Evolutionary conservation across 2,888 invertebrate species (phyloP), one percentile per base, ranked within the genome.

Genomic region (Meteorus cinctellus): DNA sequence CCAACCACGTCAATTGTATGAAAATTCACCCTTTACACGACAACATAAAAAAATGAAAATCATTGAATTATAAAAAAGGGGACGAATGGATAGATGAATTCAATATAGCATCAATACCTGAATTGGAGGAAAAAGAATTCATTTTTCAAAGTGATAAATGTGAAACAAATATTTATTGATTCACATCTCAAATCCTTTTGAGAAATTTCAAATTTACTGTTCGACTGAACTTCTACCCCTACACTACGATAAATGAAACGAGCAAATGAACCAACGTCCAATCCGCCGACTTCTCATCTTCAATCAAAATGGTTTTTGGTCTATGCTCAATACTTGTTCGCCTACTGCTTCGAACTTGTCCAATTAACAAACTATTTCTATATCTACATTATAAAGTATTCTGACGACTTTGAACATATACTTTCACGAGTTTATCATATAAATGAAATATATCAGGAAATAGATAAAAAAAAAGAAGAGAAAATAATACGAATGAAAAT

Each of bases 221-320:
- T 12, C 8, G 8, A 41, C 0, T 12, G 12, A 41, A 41, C 6
- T 41, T 41, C 41, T 4, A 41, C 8, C 8, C 12, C 2, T 41
- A 12, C 12, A 41, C 12, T 41, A 12, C 8, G 8, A 41, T 41
- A 6, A 41, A 41, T 41, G 41, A 12, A 41, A 12, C 41, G 1
- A 41, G 41, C 41, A 41, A 48, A 3, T 4, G 14, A 48, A 48
- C 5, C n/a, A 45, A 65, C 60, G 24, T 2, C 65, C 69, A 41
- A 31, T 76, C 4, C 66, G 12, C 79, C 78, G 82, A 78, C 80
- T 82, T 78, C 74, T 75, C 83, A 82, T 80, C 80, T 81, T 81
- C 80, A 77, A 82, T 80, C 78, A 78, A 82, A 82, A 82, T 83
- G 34, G 8, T 27, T 60, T 27, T 60, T 29, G 12, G 59, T 24